Evolutionary conservation across 1,140 invertebrate species (phyloP), one percentile per base, ranked within the genome.

Genomic region (Laodelphax striatellus): DNA sequence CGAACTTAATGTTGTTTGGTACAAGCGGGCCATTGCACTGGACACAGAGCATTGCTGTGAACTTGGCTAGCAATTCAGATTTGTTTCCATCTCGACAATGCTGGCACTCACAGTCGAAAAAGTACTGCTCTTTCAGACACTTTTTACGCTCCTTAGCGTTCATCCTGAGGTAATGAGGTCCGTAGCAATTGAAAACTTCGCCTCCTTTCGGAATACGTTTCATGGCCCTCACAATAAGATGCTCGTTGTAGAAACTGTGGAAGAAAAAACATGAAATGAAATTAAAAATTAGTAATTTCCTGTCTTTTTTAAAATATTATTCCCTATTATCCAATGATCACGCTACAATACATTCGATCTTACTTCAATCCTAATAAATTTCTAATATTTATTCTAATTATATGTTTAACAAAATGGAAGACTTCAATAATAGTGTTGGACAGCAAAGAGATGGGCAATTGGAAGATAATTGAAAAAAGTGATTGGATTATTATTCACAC

Each of bases 181-280:
- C 88, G 74, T 92, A 92, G 70, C 87, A 90, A 71, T 89, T 88
- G 44, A 77, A 78, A 62, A 90, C 75, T 73, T 90, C 83, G 52
- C 73, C 72, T 22, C 79, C 80, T 17, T 64, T 58, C 13, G 68
- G 60, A 55, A 88, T 77, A 64, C 79, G 70, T 61, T 70, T 74
- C 2, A 75, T 72, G 8, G 80, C 76, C 70, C 77, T 77, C 1
- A 86, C 78, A 52, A 85, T 74, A 2, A 86, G 67, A 64, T 70
- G 68, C 34, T 74, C 66, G 57, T 73, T 69, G 62, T 70, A 70
- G 58, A 77, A 78, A 61, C 77, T 78, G 58, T 55, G 75, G 38
- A 57, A 52, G 3, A 10, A 22, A 52, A 17, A 44, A 38, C 13
- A 42, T 3, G 13, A 17, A 17, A 38, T 34, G 2, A 6, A 28